Base-by-base conservation (phyloP, 1,140 invertebrate genomes). In the Pteromalus puparum region DNA sequence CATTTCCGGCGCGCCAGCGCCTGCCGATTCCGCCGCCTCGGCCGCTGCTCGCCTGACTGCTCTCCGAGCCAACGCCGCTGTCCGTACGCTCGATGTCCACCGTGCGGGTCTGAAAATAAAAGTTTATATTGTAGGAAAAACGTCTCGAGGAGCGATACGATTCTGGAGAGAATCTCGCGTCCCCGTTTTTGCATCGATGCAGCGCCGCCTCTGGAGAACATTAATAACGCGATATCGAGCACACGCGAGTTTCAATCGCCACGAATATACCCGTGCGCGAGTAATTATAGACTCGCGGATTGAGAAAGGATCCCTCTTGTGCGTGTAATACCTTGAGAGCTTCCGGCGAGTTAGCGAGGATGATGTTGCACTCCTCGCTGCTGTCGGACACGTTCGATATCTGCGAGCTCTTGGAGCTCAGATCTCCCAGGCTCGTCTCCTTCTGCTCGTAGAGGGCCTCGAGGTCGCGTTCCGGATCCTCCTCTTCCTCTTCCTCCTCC, bases 41-140 rank as follows among this genome's bases (percentile, higher is more conserved):
- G 89, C 96, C 96, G 88, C 97, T 94, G 76, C 96, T 97, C n/a
- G 96, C 96, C 90, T 97, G 97, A 90, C 97, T 97, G 4, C 97
- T 98, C 92, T 98, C 98, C 3, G 97, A 98, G 53, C 98, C 98
- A 1, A 98, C 97, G 1, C 98, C 98, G 18, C 97, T 98, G 91
- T 99, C 98, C 87, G 98, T 98, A 85, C 98, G 94, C 93, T 98
- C 97, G 78, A 98, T 96, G 83, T 96, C 95, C 9, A 93, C 94
- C 2, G 90, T 90, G 85, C 93, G 90, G 30, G 93, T 89, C 89
- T 93, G 87, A 1, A 30, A 70, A 34, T 5, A 65, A 9, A 65
- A 7, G 21, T 61, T 65, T 15, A 21, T 65, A 9, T 5, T 34
- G 5, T 34, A 34, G 34, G 34, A 34, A 34, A 5, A 34, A 34